Evolutionary conservation across 2,797 vertebrate genomes (phyloP), one percentile per base, ranked within the genome.

Genomic region (Schizopygopsis malacanthus): DNA sequence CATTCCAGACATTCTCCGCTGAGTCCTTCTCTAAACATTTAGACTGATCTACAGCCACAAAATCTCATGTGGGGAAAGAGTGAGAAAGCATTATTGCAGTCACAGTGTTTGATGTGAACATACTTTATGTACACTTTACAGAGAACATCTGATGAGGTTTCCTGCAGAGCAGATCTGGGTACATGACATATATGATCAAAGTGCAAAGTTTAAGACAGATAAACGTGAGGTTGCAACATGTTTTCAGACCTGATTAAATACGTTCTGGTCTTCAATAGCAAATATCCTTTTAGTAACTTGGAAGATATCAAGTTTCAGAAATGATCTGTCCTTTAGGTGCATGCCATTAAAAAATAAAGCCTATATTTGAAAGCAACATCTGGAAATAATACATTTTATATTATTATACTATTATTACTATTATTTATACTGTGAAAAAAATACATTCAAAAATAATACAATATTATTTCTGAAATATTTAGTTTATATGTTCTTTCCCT

Each of bases 1-100:
- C n/a, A 72, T 82, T 73, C 52, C 39, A 61, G 54, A 47, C 81
- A 73, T 82, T 73, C 39, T 47, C 54, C 16, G 28, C 7, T 47
- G 18, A 82, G 52, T 72, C 54, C 69, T 61, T 82, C 70, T 61
- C 54, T 73, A 63, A 82, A 82, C 81, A 82, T 61, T 73, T 61
- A 41, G 25, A 6, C 70, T 73, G 61, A 61, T 61, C 25, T 41
- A 15, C n/a, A 47, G 18, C 70, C 37, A 43, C 54, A 47, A 73
- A 73, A 61, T 43, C 39, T 82, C 33, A 25, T 20, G 69, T 6
- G 18, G 16, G 37, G 3, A 71, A 72, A 22, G 67, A 18, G 20
- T 18, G 5, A 82, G 54, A 43, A 43, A 82, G n/a, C 13, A 0
- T 56, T 25, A 56, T 25, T 72, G 39, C 37, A 59, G n/a, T 82